Percentiles rank a stretch among this genome's conserved stretches.
Evolutionary conservation across 2,888 invertebrate genomes (phyloP).

Genomic region (Seira ritae): DNA sequence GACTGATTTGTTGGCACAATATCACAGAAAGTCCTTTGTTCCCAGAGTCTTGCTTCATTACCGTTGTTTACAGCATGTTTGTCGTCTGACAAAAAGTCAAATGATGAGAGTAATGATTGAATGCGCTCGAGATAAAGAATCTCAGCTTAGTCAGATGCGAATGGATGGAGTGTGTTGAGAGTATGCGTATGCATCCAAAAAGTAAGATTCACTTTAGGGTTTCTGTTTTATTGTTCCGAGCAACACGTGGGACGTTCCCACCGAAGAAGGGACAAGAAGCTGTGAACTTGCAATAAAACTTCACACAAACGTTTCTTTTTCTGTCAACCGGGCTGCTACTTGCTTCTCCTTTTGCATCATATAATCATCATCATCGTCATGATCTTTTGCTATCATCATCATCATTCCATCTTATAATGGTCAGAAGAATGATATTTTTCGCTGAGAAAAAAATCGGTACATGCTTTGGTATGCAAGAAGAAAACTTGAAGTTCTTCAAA

Average conservation of each 20-base stretch:
- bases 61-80: conserved; percentile 57
- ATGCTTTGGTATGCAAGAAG: not conserved
- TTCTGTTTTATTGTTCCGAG: conserved; percentile 38
- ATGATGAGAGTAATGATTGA: conserved; percentile 14
- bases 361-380: conserved; percentile 43
- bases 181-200: conserved; percentile 1
- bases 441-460: no score
- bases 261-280: conserved; percentile 38
- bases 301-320: conserved; percentile 37
- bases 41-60: conserved; percentile 45
- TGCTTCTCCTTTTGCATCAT: not conserved
- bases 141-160: not conserved
- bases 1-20: conserved; percentile 51
- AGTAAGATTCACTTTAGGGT: conserved; percentile 38
- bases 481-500: not conserved
- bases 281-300: conserved; percentile 62
- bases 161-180: not conserved
- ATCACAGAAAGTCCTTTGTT: conserved; percentile 24
- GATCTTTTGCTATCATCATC: conserved; percentile 15
- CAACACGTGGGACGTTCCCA: conserved; percentile 65
- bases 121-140: conserved; percentile 9
- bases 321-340: conserved; percentile 4
- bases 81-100: conserved; percentile 13
- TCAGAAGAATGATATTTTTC: not conserved
- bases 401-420: conserved; percentile 28